A percentile compares a stretch with the other conserved stretches of the same genome.
These are phyloP conservation scores for Habrosyne pyritoides DNA, from an alignment of 2,888 invertebrate species.

Conservation along the genomic window DNA sequence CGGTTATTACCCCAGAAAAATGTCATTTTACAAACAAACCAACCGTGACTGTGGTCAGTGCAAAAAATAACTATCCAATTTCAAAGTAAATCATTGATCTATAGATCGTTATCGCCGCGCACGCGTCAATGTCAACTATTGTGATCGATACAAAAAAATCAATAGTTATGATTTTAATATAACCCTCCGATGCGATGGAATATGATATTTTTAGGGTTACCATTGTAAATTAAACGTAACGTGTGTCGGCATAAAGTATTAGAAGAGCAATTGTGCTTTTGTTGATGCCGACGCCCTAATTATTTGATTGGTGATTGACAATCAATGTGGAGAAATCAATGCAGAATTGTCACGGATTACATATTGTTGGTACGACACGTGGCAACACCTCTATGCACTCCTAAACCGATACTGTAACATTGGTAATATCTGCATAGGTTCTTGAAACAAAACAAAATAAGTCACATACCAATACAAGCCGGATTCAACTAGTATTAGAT, in stretches of 20 bases:
- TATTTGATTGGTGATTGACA: slow-evolving; percentile 40
- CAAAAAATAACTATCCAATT: slow-evolving; percentile 58
- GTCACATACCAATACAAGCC: too few species aligned
- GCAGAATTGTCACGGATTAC: slow-evolving; percentile 19
- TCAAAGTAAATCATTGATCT: slow-evolving; percentile 55
- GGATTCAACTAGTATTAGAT: too few species aligned
- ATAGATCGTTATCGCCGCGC: slow-evolving; percentile 61
- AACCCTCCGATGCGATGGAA: slow-evolving; percentile 58
- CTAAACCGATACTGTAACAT: too few species aligned
- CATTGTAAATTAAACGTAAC: slow-evolving; percentile 24
- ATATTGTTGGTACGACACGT: slow-evolving; percentile 11
- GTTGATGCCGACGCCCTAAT: slow-evolving; percentile 35
- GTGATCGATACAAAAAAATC: slow-evolving; percentile 56
- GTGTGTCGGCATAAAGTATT: slow-evolving; percentile 26
- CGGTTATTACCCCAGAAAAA: slow-evolving; percentile 26
- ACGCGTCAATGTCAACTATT: slow-evolving; percentile 65
- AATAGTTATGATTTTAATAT: slow-evolving; percentile 61
- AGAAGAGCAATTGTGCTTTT: slow-evolving; percentile 52
- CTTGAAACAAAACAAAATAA: too few species aligned
- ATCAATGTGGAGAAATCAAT: slow-evolving; percentile 16
- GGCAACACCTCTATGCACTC: too few species aligned
- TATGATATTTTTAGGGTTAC: slow-evolving; percentile 74
- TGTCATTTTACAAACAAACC: slow-evolving; percentile 19
- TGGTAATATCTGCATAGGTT: too few species aligned
- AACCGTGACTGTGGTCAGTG: slow-evolving; percentile 48